Conservation (phyloP, 2,888 invertebrate species). For the Cheilosia urbana region DNA sequence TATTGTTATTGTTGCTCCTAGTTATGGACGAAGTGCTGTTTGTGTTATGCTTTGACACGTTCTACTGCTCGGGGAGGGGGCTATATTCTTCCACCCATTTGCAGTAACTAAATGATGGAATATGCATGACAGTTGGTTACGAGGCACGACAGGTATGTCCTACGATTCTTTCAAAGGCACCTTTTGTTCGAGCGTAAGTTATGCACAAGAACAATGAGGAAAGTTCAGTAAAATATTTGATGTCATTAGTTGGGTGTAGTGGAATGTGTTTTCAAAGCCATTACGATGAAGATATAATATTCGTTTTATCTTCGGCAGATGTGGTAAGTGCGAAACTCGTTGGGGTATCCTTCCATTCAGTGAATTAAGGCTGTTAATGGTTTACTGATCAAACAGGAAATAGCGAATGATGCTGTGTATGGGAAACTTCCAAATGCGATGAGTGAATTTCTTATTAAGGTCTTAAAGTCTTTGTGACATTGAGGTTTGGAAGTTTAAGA, state of each 20-base stretch:
- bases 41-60: conserved; percentile 65
- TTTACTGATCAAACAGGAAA: no score
- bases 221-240: not conserved
- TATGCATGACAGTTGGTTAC: conserved; percentile 29
- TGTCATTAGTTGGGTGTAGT: not conserved
- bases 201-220: not conserved
- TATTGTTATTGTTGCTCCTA: conserved; percentile 64
- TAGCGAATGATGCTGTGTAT: no score
- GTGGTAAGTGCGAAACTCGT: no score
- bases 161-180: not conserved
- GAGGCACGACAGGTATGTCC: conserved; percentile 4
- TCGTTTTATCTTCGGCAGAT: no score
- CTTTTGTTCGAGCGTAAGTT: not conserved
- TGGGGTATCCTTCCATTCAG: no score
- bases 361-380: no score
- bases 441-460: no score
- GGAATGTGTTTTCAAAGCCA: not conserved
- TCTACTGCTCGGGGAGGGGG: conserved; percentile 21
- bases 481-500: no score
- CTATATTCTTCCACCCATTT: not conserved
- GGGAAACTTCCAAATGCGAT: no score
- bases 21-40: conserved; percentile 52
- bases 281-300: not conserved
- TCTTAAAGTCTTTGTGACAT: no score
- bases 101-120: conserved; percentile 36